Evolutionary conservation across 2,888 invertebrate genomes (phyloP).

Genomic region (Phyto melanocephala): DNA sequence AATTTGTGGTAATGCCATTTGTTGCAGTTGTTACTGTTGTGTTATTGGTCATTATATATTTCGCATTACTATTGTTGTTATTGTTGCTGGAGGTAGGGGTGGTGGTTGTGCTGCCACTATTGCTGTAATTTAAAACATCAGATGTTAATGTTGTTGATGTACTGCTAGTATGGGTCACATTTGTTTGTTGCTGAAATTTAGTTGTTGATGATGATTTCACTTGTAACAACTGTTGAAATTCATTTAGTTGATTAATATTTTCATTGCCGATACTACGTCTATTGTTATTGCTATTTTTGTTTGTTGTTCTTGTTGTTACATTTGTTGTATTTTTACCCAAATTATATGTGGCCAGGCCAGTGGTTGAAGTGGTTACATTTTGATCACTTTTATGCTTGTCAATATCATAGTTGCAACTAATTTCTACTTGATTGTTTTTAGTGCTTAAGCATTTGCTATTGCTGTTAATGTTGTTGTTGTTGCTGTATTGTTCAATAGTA

Average conservation of each 20-base stretch:
- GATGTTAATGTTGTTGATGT: slow-evolving; percentile 51
- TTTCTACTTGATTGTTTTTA: slow-evolving; percentile 60
- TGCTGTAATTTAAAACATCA: slow-evolving; percentile 44
- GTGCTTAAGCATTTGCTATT: not conserved
- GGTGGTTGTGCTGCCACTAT: not conserved
- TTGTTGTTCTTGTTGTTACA: slow-evolving; percentile 49
- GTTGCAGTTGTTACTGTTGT: slow-evolving; percentile 39
- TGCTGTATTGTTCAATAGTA: slow-evolving; percentile 75
- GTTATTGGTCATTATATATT: slow-evolving; percentile 43
- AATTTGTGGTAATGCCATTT: slow-evolving; percentile 60
- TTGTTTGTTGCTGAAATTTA: slow-evolving; percentile 43
- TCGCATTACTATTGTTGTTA: slow-evolving; percentile 38
- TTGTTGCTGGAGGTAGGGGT: slow-evolving; percentile 1
- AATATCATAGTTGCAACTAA: slow-evolving; percentile 24
- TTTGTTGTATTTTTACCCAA: slow-evolving; percentile 57
- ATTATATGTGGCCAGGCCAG: slow-evolving; percentile 54
- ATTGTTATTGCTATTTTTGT: slow-evolving; percentile 22
- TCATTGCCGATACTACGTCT: slow-evolving; percentile 64
- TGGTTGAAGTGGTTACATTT: slow-evolving; percentile 35
- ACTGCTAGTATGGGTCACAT: slow-evolving; percentile 24
- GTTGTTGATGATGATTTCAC: slow-evolving; percentile 40
- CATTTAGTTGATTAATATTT: slow-evolving; percentile 73
- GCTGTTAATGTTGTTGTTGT: slow-evolving; percentile 17
- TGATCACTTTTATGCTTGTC: slow-evolving; percentile 40
- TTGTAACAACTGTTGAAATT: slow-evolving; percentile 72